Evolutionary conservation across 2,113 vertebrate genomes (phyloP).

Genomic region (Hyla sarda): DNA sequence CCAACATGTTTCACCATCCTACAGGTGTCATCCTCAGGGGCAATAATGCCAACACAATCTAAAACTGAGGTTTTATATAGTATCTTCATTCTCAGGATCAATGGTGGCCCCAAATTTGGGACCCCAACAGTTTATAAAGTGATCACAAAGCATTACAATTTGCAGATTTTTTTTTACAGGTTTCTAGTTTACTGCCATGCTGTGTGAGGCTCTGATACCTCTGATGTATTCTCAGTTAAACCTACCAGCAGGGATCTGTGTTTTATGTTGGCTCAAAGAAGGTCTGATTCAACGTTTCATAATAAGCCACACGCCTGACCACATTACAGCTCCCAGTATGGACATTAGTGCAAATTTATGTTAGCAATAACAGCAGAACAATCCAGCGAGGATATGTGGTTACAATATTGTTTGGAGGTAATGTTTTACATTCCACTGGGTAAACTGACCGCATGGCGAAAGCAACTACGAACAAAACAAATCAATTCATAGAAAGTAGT

Average conservation of each 20-base stretch:
- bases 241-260: slow-evolving; percentile 29
- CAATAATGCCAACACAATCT: no score
- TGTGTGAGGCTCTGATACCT: neutral
- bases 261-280: slow-evolving; percentile 46
- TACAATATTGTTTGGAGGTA: slow-evolving; percentile 38
- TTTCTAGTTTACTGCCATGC: neutral
- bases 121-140: no score
- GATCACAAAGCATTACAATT: neutral
- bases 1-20: no score
- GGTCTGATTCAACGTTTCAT: slow-evolving; percentile 50
- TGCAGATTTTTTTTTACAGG: slow-evolving; percentile 2
- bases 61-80: no score
- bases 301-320: slow-evolving; percentile 44
- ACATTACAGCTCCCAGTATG: slow-evolving; percentile 45
- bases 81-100: no score
- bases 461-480: neutral
- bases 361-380: slow-evolving; percentile 37
- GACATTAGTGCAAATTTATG: slow-evolving; percentile 57
- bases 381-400: slow-evolving; percentile 42
- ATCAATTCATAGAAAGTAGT: neutral
- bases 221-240: slow-evolving; percentile 4
- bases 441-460: slow-evolving; percentile 12
- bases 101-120: no score
- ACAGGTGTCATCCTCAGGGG: no score
- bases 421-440: neutral